Conservation (phyloP, 2,888 invertebrate genomes). For the Gymnosoma rotundatum region DNA sequence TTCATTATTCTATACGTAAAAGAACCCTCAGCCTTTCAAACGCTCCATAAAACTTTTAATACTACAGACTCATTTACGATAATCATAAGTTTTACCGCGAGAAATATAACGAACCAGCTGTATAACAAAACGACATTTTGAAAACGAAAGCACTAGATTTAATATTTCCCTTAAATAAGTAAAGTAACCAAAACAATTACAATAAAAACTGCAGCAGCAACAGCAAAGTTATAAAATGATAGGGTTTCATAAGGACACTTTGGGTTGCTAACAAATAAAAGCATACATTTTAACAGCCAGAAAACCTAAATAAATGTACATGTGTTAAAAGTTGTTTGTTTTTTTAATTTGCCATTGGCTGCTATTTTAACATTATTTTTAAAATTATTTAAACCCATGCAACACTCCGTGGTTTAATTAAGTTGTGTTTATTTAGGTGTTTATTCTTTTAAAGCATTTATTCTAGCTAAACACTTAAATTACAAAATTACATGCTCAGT, state of each 20-base stretch:
- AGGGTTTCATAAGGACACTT: slow-evolving; percentile 47
- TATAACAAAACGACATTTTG: too few relatives aligned
- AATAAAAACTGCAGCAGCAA: neutral
- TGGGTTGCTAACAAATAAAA: slow-evolving; percentile 47
- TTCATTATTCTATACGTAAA: too few relatives aligned
- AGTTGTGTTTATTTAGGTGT: neutral
- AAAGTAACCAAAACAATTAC: too few relatives aligned
- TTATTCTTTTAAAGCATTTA: slow-evolving; percentile 11
- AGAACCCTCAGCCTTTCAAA: neutral
- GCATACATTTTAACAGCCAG: slow-evolving; percentile 11
- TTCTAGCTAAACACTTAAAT: slow-evolving; percentile 35
- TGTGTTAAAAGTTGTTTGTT: neutral
- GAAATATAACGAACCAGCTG: slow-evolving; percentile 22
- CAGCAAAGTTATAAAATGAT: slow-evolving; percentile 36
- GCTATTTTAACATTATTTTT: neutral
- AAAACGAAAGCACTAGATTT: slow-evolving; percentile 8
- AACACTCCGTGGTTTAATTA: neutral
- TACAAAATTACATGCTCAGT: slow-evolving; percentile 57
- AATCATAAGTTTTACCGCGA: slow-evolving; percentile 24
- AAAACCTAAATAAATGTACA: neutral
- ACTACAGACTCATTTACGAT: slow-evolving; percentile 15
- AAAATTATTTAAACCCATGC: slow-evolving; percentile 3
- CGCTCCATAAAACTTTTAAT: slow-evolving; percentile 9
- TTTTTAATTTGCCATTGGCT: neutral
- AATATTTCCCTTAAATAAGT: slow-evolving; percentile 7